Evolutionary conservation across 1,140 invertebrate species (phyloP).

Genomic region (Ctenoplectra terminalis): DNA sequence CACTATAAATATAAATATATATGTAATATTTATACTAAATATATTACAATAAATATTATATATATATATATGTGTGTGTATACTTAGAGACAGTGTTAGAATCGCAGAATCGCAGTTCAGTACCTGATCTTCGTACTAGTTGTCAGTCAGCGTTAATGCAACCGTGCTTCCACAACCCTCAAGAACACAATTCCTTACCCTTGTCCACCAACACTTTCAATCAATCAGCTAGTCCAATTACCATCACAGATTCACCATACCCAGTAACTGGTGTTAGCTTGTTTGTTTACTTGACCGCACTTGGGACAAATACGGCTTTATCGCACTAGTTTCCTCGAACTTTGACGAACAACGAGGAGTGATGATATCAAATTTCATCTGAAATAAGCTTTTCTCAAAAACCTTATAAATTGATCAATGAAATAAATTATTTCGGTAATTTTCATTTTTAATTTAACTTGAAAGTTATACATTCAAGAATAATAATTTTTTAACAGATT

Average conservation of each 20-base stretch:
- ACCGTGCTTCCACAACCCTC: constrained; percentile 38
- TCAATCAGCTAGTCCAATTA: constrained; percentile 58
- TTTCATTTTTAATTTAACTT: too few relatives aligned
- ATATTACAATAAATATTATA: neutral
- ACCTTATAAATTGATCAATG: too few relatives aligned
- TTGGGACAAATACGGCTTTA: constrained; percentile 80
- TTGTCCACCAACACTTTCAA: constrained; percentile 42
- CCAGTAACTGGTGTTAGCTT: constrained; percentile 82
- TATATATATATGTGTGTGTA: constrained; percentile 22
- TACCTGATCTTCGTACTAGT: constrained; percentile 61
- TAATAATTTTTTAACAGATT: too few relatives aligned
- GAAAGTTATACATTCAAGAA: too few relatives aligned
- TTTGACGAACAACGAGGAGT: constrained; percentile 43
- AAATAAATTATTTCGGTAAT: neutral
- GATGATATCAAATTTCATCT: neutral
- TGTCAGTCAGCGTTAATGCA: constrained; percentile 53
- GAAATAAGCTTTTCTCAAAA: neutral
- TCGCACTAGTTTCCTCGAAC: constrained; percentile 44
- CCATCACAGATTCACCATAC: constrained; percentile 72
- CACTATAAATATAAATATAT: neutral
- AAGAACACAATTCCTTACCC: constrained; percentile 16
- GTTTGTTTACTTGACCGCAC: constrained; percentile 80
- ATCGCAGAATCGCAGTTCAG: constrained; percentile 55
- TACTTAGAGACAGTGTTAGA: constrained; percentile 67
- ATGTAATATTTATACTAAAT: neutral